Evolutionary conservation across 1,140 invertebrate species (phyloP), one percentile per base, ranked within the genome.

Genomic region (Rhopalosiphum maidis): DNA sequence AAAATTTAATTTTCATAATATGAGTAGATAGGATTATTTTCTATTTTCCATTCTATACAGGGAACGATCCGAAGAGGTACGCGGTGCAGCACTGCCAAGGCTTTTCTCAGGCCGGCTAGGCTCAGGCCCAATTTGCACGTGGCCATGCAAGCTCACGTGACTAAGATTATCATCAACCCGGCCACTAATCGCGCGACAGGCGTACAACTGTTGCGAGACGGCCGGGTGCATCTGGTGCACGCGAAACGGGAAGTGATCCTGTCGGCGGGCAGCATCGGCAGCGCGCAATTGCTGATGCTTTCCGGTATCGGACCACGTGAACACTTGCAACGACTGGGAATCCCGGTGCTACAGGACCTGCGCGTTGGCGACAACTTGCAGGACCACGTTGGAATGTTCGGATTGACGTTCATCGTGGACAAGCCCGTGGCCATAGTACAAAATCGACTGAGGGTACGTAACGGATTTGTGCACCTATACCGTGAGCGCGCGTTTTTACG

Each of bases 11-110:
- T 60, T 60, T 30, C 2, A n/a, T 68, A 60, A 5, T 54, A 41
- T 54, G 8, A 5, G 22, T 54, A 51, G 1, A 51, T 54, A 54
- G 23, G 22, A 54, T 54, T 54, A 23, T 23, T 54, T 60, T 60
- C 18, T 25, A 25, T 85, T 43, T 46, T 25, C 35, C 8, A 46
- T 30, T 7, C 7, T 60, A 23, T 90, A 35, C 94, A 95, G 96
- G 98, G 97, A 15, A 99, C 98, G 0, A 98, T 99, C 37, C 95
- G 98, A 94, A 95, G 97, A 86, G 98, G 98, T 0, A 97, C 96
- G 0, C 96, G 99, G 88, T 99, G 98, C 95, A 98, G 97, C 94
- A 98, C 98, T 18, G 97, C 98, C 0, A 98, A 98, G 95, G 98
- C 98, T 0, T 99, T 99, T 94, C 95, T 99, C 11, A 95, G 97